phyloP scores from a whole-genome alignment of 2,113 vertebrate genomes.

The Limanda limanda region DNA sequence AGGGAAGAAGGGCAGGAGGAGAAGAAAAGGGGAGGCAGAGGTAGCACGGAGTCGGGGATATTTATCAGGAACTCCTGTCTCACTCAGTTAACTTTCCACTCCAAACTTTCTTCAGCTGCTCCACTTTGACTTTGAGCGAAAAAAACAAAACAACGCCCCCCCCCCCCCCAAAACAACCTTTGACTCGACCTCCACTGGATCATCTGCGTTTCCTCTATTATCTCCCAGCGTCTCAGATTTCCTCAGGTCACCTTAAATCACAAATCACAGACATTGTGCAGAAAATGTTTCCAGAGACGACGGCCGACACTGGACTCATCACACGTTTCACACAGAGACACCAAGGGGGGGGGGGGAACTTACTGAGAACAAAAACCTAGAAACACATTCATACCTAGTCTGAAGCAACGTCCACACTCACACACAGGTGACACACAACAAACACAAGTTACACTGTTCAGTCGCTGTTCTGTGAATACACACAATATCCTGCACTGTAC shows the following conservation, averaged over 20 bases:
- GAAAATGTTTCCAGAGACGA: constrained; percentile 33
- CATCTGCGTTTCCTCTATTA: constrained; percentile 47
- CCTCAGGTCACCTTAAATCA: constrained; percentile 54
- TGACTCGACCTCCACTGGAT: constrained; percentile 47
- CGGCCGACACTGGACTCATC: background rate
- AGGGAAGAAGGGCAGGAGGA: constrained; percentile 71
- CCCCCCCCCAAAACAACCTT: background rate
- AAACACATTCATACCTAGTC: background rate
- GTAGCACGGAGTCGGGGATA: constrained; percentile 58
- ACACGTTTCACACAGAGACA: constrained; percentile 1
- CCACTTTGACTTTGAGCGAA: constrained; percentile 49
- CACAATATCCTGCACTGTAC: background rate
- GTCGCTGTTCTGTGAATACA: background rate
- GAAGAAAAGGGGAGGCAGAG: constrained; percentile 71
- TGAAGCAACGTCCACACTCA: background rate
- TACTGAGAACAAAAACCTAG: background rate
- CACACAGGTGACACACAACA: background rate
- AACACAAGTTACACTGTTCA: background rate
- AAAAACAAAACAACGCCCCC: background rate
- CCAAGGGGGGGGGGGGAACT: background rate
- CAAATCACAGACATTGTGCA: constrained; percentile 44
- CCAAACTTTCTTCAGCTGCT: constrained; percentile 65
- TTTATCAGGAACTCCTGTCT: constrained; percentile 71
- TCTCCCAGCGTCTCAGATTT: constrained; percentile 46
- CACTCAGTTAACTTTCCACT: constrained; percentile 71